Percentiles rank a stretch among this genome's conserved stretches.
phyloP scores from a whole-genome alignment of 2,797 vertebrate genomes.

The Labroides dimidiatus region DNA sequence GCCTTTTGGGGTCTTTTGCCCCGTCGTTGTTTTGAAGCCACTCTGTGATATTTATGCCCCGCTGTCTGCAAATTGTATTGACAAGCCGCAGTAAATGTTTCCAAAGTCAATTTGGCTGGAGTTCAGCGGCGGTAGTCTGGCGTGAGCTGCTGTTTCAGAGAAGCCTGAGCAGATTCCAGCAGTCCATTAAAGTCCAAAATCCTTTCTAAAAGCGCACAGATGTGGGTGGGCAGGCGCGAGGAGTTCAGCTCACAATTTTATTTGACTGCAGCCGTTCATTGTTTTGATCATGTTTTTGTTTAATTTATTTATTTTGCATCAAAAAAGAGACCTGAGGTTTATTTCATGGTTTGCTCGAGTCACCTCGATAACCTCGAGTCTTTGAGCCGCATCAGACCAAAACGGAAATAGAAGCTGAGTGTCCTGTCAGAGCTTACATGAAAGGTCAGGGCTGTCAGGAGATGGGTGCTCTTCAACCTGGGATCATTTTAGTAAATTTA shows the following conservation, averaged over 20 bases:
- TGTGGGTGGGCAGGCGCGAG: constrained; percentile 13
- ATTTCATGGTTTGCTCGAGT: background rate
- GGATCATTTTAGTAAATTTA: constrained; percentile 36
- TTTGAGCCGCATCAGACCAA: background rate
- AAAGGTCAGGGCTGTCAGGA: constrained; percentile 43
- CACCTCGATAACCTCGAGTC: constrained; percentile 16
- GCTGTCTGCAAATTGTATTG: constrained; percentile 67
- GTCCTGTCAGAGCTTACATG: constrained; percentile 22
- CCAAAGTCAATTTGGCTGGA: constrained; percentile 66
- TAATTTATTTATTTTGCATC: background rate
- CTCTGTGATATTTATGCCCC: constrained; percentile 37
- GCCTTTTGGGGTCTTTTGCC: constrained; percentile 8
- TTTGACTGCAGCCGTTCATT: constrained; percentile 20
- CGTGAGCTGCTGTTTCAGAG: constrained; percentile 50
- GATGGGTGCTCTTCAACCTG: background rate
- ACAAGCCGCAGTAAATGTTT: constrained; percentile 68
- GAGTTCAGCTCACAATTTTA: constrained; percentile 20
- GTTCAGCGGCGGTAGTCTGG: constrained; percentile 60
- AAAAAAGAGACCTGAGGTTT: background rate
- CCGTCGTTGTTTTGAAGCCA: constrained; percentile 48
- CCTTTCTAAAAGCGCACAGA: constrained; percentile 49
- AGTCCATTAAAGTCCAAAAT: constrained; percentile 63
- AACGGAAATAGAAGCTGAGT: constrained; percentile 7
- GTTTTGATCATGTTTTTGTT: background rate
- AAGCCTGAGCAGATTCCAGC: constrained; percentile 57